A percentile compares a stretch with the other conserved stretches of the same genome.
phyloP scores from a whole-genome alignment of 2,113 vertebrate genomes.

The Lipophrys pholis region DNA sequence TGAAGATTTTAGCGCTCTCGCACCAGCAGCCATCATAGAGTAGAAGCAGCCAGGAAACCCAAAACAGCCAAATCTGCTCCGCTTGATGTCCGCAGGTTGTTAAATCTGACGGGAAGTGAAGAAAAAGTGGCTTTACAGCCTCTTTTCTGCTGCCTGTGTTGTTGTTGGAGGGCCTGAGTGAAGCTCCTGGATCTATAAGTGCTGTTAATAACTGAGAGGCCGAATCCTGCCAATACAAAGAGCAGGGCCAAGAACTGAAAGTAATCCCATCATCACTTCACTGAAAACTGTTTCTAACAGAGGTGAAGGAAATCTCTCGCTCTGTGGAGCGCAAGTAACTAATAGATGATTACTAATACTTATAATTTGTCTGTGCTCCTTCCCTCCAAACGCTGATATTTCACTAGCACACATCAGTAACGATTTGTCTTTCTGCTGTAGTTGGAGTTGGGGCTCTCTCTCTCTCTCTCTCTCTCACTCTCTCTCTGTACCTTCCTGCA shows the following conservation, averaged over 20 bases:
- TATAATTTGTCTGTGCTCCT: too few species aligned
- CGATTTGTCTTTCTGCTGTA: too few species aligned
- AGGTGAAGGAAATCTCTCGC: constrained; percentile 8
- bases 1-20: constrained; percentile 23
- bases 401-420: too few species aligned
- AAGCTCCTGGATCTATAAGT: constrained; percentile 51
- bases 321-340: background rate
- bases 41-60: constrained; percentile 45
- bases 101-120: constrained; percentile 1
- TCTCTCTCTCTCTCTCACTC: too few species aligned
- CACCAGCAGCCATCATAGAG: constrained; percentile 29
- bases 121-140: constrained; percentile 40
- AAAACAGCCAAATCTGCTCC: constrained; percentile 10
- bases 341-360: too few species aligned
- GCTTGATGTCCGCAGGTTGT: constrained; percentile 28
- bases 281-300: constrained; percentile 33
- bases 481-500: too few species aligned
- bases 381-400: too few species aligned
- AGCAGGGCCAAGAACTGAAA: constrained; percentile 38
- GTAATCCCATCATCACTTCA: constrained; percentile 65
- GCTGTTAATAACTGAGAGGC: constrained; percentile 54
- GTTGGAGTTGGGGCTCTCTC: too few species aligned
- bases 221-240: constrained; percentile 69
- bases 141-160: constrained; percentile 57
- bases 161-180: constrained; percentile 52